Percentiles rank a stretch among this genome's conserved stretches.
Evolutionary conservation across 2,113 vertebrate species (phyloP).

Genomic region (Pycnonotus jocosus): DNA sequence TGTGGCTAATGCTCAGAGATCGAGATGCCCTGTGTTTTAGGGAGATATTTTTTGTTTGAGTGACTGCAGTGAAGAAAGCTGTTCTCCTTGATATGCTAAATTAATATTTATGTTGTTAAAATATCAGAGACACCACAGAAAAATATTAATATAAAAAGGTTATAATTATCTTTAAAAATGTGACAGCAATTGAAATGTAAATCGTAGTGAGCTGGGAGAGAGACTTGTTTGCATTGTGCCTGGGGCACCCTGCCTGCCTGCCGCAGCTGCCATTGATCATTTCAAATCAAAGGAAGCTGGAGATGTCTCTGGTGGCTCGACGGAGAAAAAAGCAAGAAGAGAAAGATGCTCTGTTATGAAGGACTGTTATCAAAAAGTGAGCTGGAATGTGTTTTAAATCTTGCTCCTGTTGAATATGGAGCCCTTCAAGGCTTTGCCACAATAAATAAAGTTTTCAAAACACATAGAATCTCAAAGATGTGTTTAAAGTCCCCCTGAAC

Average conservation of each 20-base stretch:
- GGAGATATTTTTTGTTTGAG: not conserved
- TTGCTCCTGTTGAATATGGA: slow-evolving; percentile 56
- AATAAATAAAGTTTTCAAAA: slow-evolving; percentile 72
- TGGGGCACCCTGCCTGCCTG: slow-evolving; percentile 63
- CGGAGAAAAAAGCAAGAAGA: slow-evolving; percentile 8
- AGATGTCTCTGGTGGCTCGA: slow-evolving; percentile 61
- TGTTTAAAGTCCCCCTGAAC: slow-evolving; percentile 47
- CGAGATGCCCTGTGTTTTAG: not conserved
- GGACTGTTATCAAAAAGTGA: slow-evolving; percentile 55
- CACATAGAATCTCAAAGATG: slow-evolving; percentile 42
- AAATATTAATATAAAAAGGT: slow-evolving; percentile 75
- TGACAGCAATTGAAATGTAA: slow-evolving; percentile 79
- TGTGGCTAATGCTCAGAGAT: not conserved
- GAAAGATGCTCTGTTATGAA: slow-evolving; percentile 67
- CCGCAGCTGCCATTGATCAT: slow-evolving; percentile 73
- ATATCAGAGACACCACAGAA: slow-evolving; percentile 68
- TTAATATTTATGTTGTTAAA: slow-evolving; percentile 77
- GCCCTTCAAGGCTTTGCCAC: slow-evolving; percentile 57
- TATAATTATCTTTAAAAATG: slow-evolving; percentile 75
- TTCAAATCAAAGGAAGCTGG: slow-evolving; percentile 71
- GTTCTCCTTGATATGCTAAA: slow-evolving; percentile 66
- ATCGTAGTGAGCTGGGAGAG: slow-evolving; percentile 51
- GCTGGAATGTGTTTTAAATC: slow-evolving; percentile 60
- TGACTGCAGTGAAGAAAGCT: not conserved
- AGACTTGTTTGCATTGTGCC: slow-evolving; percentile 61